Base-by-base conservation (phyloP, 1,140 invertebrate genomes). In the Drosophila ananassae region DNA sequence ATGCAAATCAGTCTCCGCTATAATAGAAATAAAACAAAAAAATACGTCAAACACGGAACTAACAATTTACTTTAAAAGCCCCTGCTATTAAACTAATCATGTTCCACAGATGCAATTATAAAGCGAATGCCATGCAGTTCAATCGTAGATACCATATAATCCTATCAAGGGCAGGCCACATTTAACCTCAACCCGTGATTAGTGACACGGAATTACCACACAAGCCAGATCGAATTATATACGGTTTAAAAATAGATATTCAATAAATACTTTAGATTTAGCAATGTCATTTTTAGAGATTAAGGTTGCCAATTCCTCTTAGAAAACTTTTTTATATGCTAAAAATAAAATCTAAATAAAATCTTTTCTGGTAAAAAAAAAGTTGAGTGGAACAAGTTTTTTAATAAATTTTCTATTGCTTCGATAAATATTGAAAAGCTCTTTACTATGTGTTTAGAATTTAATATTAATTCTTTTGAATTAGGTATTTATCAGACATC, bases 1-100 rank as follows among this genome's bases (percentile, higher is more conserved):
- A n/a, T 92, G 91, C 7, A 97, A 91, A 66, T 96, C 94, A 28
- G 93, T 94, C 67, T 97, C 96, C 28, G 93, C 96, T 97, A 92
- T 68, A 64, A 94, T 82, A 79, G 79, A 51, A 80, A 64, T 89
- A 87, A 75, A 72, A 37, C 32, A 32, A 10, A 25, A 46, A 52
- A 12, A 37, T 47, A 47, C 21, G 17, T 10, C 2, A 47, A 47
- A 21, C 21, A 10, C 44, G 21, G 44, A 47, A 47, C 17, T 21
- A 21, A 21, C 13, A 46, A 9, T 46, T 46, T 17, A 22, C 41
- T 46, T 10, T 32, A 3, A 17, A 41, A 41, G 5, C 3, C 25
- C 5, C 41, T 22, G 8, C 17, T 46, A 21, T 46, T 46, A 41
- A 17, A n/a, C 39, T 44, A 8, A 21, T 44, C 41, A 41, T 37